Conservation (phyloP, 2,888 invertebrate genomes). For the Gymnocheta viridis region DNA sequence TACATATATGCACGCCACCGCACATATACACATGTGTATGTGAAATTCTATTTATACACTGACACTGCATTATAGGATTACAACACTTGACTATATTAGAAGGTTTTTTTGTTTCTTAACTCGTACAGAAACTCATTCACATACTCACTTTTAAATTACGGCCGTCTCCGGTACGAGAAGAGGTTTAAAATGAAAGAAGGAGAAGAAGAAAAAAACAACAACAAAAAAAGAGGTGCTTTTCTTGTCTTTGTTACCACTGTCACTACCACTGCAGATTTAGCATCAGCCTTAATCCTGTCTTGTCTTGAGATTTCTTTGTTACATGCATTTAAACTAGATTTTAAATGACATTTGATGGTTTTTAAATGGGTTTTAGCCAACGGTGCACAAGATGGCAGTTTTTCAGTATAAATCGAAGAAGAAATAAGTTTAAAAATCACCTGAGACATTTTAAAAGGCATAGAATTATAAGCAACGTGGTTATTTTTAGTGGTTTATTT, state of each 20-base stretch:
- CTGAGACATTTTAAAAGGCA: conserved; percentile 38
- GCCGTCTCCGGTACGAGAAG: neutral
- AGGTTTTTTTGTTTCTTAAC: neutral
- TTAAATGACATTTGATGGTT: conserved; percentile 67
- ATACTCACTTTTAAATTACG: neutral
- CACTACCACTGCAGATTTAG: conserved; percentile 10
- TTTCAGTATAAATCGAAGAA: neutral
- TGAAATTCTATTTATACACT: conserved; percentile 46
- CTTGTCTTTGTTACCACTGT: conserved; percentile 25
- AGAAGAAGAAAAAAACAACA: neutral
- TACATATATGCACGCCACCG: too few relatives aligned
- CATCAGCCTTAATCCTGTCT: conserved; percentile 32
- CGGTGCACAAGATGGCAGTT: conserved; percentile 30
- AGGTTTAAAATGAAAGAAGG: conserved; percentile 11
- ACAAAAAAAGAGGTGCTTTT: conserved; percentile 11
- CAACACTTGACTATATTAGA: conserved; percentile 59
- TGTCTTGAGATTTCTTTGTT: conserved; percentile 43
- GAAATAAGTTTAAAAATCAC: neutral
- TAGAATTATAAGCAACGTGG: neutral
- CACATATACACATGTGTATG: neutral
- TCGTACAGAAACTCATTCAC: neutral
- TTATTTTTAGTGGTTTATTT: conserved; percentile 31
- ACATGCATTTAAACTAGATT: conserved; percentile 64
- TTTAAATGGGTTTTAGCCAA: conserved; percentile 62
- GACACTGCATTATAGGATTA: conserved; percentile 59